A percentile compares a stretch with the other conserved stretches of the same genome.
Evolutionary conservation across 1,140 invertebrate genomes (phyloP).

Genomic region (Bombus balteatus): DNA sequence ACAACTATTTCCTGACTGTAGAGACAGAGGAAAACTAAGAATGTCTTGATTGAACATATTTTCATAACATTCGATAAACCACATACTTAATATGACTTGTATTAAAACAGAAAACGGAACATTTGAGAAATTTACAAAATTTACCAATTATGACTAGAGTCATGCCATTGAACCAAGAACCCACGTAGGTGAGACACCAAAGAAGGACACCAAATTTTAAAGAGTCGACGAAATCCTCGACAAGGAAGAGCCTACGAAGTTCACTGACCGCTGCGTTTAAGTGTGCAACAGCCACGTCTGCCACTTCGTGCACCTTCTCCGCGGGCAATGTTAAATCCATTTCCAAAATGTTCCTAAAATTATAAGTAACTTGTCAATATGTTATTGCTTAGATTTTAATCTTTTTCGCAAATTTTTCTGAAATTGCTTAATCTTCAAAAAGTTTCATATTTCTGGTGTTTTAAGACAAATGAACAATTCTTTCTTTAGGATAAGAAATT

Average conservation of each 20-base stretch:
- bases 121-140: constrained; percentile 58
- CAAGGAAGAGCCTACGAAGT: constrained; percentile 95
- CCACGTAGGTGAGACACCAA: constrained; percentile 97
- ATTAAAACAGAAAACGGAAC: not conserved
- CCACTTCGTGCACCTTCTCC: constrained; percentile 94
- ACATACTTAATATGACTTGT: not conserved
- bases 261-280: constrained; percentile 91
- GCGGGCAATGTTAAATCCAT: constrained; percentile 92
- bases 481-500: not conserved
- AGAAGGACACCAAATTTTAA: constrained; percentile 96
- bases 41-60: not conserved
- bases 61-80: not conserved
- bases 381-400: not conserved
- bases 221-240: constrained; percentile 98
- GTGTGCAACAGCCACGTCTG: constrained; percentile 92
- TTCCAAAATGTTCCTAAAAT: constrained; percentile 92
- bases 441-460: not conserved
- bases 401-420: not conserved
- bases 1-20: not conserved
- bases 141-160: constrained; percentile 96
- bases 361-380: not conserved
- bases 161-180: constrained; percentile 99
- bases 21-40: not conserved
- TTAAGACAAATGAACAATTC: not conserved
- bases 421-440: not conserved